Base-by-base conservation (phyloP, 2,113 vertebrate species). In the Hoplias malabaricus region DNA sequence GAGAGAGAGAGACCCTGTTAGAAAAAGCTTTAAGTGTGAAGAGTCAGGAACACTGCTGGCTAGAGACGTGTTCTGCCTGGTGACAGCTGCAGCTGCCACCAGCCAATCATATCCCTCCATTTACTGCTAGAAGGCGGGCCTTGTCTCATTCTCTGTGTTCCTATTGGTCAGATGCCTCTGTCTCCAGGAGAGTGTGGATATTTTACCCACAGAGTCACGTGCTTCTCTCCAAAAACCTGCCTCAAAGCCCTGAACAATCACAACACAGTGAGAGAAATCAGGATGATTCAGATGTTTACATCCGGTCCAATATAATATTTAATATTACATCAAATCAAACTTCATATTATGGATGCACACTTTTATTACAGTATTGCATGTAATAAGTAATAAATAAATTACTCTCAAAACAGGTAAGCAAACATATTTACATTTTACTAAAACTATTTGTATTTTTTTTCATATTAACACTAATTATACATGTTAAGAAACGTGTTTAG, bases 51-150 rank as follows among this genome's bases (percentile, higher is more conserved):
- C 75, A 80, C n/a, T 79, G 80, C 82, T 85, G 85, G 86, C 88
- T 87, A 85, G 79, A 87, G 88, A 88, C 86, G 87, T 85, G 84
- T 93, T 93, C 91, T 93, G 92, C 92, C 92, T 91, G 86, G 92
- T 92, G 90, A 93, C 92, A 93, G 91, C 88, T 91, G 89, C 88
- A 91, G 62, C 65, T 85, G 82, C 82, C 62, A 73, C 34, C 56
- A 82, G 84, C 92, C 91, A 92, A 93, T 92, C 86, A 87, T 82
- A 89, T 80, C 77, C 53, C 73, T 72, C 38, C 65, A 11, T 80
- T 86, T 56, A 50, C 87, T 84, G 87, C 85, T 88, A 81, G 82
- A 78, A 90, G 90, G 90, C 79, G 84, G 89, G 86, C 46, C 87
- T 90, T 89, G 54, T 82, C 85, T 82, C 73, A 31, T 61, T 81